Base-by-base conservation (phyloP, 2,888 invertebrate species). In the Holacanthella duospinosa region DNA sequence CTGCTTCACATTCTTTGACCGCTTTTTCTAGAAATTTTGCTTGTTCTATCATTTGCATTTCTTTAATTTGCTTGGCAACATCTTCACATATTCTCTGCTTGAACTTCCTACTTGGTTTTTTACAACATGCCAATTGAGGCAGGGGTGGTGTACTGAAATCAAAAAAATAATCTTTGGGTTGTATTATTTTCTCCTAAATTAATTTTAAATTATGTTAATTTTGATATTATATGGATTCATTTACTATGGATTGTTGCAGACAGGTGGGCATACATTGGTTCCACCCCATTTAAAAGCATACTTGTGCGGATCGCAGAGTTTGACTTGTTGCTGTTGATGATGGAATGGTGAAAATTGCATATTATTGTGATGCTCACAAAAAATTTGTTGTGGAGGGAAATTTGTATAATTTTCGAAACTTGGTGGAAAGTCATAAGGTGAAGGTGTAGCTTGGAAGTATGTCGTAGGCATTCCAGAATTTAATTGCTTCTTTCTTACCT, bases 211-310 rank as follows among this genome's bases (percentile, higher is more conserved):
- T 16, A 36, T 36, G 36, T 12, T 12, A 6, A 36, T 36, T 36
- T 16, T 36, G 16, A 36, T 12, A 36, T 36, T 16, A 36, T 12
- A 6, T 36, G 36, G 36, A 12, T 36, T 6, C 6, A 36, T 36
- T 36, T 6, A 12, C 36, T 36, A 16, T 36, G 36, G 16, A 12
- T 36, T 12, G 16, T 36, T 36, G 6, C 16, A 36, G 36, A 36
- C 36, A n/a, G 48, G 48, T 16, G 12, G 48, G n/a, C 48, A 48
- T 4, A 4, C 21, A 21, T 48, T 21, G 4, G 48, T 9, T 21
- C 48, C 48, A 48, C 48, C 48, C 48, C 48, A 48, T 21, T 48
- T 48, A 21, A 48, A 48, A 16, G 48, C 48, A 48, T 48, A 21
- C 21, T 48, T 48, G 21, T 48, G 48, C 48, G 48, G 48, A 21